A percentile compares a stretch with the other conserved stretches of the same genome.
Conservation (phyloP, 2,888 invertebrate genomes). For the Fragum whitleyi region DNA sequence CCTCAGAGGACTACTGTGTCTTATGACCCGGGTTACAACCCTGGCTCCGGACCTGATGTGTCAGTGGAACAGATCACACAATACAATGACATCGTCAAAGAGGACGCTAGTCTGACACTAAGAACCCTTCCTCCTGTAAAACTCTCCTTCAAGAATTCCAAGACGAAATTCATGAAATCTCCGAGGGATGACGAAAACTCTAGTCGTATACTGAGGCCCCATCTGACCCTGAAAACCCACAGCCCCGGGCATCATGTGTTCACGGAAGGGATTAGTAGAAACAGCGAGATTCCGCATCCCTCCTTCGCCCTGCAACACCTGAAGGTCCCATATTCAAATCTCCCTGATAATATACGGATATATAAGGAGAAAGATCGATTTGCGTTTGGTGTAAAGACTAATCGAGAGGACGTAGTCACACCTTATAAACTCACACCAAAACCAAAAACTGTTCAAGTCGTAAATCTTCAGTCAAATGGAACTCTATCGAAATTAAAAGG, state of each 20-base stretch:
- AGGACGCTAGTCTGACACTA: constrained; percentile 60
- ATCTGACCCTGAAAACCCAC: constrained; percentile 51
- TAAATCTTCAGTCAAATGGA: neutral
- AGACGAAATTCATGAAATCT: constrained; percentile 54
- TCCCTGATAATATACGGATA: constrained; percentile 70
- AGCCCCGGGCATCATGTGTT: constrained; percentile 65
- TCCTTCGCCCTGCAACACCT: constrained; percentile 65
- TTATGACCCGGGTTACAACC: neutral
- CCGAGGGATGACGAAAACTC: constrained; percentile 34
- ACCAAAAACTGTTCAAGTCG: constrained; percentile 22
- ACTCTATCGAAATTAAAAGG: neutral
- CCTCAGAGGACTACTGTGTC: neutral
- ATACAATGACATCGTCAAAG: constrained; percentile 63
- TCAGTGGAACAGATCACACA: constrained; percentile 37
- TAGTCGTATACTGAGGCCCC: constrained; percentile 52
- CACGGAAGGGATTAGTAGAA: constrained; percentile 73
- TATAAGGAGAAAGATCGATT: constrained; percentile 69
- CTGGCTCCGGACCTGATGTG: neutral
- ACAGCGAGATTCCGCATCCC: constrained; percentile 65
- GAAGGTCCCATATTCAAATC: constrained; percentile 69
- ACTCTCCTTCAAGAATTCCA: constrained; percentile 50
- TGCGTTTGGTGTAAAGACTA: constrained; percentile 63
- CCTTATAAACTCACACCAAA: constrained; percentile 55
- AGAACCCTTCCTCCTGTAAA: constrained; percentile 67
- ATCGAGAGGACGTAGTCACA: constrained; percentile 28